Evolutionary conservation across 2,113 vertebrate species (phyloP).

Genomic region (Egretta garzetta): DNA sequence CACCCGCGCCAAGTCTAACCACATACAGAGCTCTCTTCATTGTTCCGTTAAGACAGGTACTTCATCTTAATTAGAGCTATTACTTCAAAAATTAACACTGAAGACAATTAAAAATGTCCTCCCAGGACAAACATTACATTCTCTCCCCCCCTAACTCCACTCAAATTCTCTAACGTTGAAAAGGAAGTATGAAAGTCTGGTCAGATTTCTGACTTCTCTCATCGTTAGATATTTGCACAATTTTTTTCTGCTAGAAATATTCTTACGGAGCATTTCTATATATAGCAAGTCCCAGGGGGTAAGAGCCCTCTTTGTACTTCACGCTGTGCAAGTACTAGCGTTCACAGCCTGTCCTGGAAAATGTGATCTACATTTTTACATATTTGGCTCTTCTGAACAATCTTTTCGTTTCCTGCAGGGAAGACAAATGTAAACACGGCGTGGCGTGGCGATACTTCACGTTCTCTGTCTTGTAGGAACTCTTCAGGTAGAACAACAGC

Average conservation of each 20-base stretch:
- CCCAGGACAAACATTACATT: not conserved
- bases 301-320: not conserved
- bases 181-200: not conserved
- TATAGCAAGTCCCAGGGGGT: not conserved
- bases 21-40: slow-evolving; percentile 1
- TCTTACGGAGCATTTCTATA: not conserved
- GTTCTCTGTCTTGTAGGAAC: not conserved
- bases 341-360: not conserved
- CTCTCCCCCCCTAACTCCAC: not conserved
- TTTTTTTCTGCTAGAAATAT: not conserved
- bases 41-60: slow-evolving; percentile 31
- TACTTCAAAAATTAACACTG: slow-evolving; percentile 19
- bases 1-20: not conserved
- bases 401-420: not conserved
- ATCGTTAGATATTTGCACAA: not conserved
- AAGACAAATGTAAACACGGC: not conserved
- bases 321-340: not conserved
- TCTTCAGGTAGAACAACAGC: not conserved
- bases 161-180: not conserved
- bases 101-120: not conserved
- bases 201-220: not conserved
- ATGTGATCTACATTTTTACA: not conserved
- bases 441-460: not conserved
- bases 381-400: not conserved
- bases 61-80: slow-evolving; percentile 39